Conservation (phyloP, 2,797 vertebrate genomes). For the Pyrocephalus nanus region DNA sequence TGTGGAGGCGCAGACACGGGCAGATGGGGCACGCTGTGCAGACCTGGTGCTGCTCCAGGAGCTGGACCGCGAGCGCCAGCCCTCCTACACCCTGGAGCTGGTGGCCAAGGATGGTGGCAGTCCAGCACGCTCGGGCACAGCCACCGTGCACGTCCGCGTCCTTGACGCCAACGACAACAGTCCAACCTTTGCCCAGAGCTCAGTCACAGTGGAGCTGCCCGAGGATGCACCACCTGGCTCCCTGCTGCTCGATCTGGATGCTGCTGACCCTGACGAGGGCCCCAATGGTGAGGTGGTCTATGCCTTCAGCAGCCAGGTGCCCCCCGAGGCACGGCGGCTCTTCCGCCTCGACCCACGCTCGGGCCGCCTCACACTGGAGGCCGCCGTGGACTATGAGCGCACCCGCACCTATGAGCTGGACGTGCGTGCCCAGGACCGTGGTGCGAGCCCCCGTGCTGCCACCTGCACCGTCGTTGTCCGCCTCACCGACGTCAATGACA, state of each 20-base stretch:
- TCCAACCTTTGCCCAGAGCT: conserved; percentile 87
- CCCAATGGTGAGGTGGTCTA: conserved; percentile 90
- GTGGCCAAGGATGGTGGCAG: conserved; percentile 90
- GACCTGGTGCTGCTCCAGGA: conserved; percentile 92
- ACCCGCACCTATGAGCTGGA: conserved; percentile 92
- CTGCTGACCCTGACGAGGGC: conserved; percentile 87
- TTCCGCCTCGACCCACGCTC: conserved; percentile 87
- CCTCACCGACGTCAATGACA: conserved; percentile 93
- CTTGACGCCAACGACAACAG: conserved; percentile 95
- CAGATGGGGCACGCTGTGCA: conserved; percentile 92
- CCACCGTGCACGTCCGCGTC: conserved; percentile 87
- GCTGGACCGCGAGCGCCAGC: conserved; percentile 90
- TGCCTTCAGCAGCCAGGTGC: conserved; percentile 85
- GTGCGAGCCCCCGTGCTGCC: conserved; percentile 83
- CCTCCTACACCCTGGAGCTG: conserved; percentile 86
- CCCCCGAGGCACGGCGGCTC: conserved; percentile 84
- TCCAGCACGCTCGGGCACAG: conserved; percentile 83
- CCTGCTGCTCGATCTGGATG: conserved; percentile 86
- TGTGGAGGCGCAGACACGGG: conserved; percentile 91
- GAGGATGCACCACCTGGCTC: conserved; percentile 87
- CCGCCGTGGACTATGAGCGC: conserved; percentile 89
- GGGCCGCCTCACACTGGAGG: conserved; percentile 84
- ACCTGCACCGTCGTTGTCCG: conserved; percentile 89
- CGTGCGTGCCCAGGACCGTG: conserved; percentile 87
- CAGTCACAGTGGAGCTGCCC: conserved; percentile 84